A percentile compares a stretch with the other conserved stretches of the same genome.
These are phyloP conservation scores for Heliangelus exortis DNA, from an alignment of 2,797 vertebrate genomes.

Conservation along the genomic window DNA sequence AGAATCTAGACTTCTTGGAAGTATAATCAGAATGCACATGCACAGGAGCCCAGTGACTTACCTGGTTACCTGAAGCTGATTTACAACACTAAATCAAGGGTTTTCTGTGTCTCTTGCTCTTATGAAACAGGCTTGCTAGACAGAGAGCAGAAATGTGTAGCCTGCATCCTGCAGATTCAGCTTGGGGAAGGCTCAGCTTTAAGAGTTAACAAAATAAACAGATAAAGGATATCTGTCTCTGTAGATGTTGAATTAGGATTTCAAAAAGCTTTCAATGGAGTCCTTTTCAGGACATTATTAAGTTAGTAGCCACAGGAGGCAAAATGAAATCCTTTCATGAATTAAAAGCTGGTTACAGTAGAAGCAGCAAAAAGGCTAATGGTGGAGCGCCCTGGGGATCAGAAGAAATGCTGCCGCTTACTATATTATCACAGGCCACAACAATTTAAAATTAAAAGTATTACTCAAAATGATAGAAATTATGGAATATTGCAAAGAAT, in stretches of 20 bases:
- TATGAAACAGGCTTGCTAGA: neutral
- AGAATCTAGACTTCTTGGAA: neutral
- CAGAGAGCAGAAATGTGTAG: neutral
- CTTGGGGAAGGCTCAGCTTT: constrained; percentile 8
- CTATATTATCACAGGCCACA: neutral
- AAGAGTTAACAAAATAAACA: constrained; percentile 9
- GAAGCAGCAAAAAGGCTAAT: constrained; percentile 6
- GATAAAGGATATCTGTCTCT: constrained; percentile 25
- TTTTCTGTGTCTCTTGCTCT: neutral
- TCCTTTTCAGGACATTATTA: constrained; percentile 17
- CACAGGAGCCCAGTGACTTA: neutral
- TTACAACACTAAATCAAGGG: neutral
- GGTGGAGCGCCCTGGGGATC: neutral
- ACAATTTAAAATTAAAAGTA: neutral
- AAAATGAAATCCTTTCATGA: constrained; percentile 33
- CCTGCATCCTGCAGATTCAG: neutral
- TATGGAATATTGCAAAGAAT: neutral
- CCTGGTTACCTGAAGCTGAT: neutral
- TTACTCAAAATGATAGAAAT: neutral
- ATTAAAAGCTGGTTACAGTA: constrained; percentile 43
- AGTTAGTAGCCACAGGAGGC: constrained; percentile 34
- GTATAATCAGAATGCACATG: neutral
- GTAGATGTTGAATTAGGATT: constrained; percentile 8
- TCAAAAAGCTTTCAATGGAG: constrained; percentile 44
- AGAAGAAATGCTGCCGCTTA: neutral